Evolutionary conservation across 2,797 vertebrate species (phyloP).

Genomic region (Toxotes lorentzi): DNA sequence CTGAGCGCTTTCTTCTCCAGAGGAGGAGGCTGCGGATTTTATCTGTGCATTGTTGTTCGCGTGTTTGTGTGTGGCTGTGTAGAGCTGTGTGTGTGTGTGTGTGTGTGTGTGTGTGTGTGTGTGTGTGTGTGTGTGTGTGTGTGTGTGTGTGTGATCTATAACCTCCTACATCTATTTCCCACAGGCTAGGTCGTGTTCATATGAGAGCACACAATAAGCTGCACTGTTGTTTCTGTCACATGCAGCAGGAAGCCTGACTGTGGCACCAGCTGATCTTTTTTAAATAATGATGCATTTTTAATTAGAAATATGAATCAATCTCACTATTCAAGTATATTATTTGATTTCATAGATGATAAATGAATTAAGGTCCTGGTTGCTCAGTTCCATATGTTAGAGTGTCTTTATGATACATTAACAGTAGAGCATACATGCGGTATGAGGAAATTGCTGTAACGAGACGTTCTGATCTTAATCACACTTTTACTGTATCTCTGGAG

Average conservation of each 20-base stretch:
- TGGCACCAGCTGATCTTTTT: slow-evolving; percentile 7
- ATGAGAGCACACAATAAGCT: slow-evolving; percentile 72
- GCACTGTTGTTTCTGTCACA: slow-evolving; percentile 78
- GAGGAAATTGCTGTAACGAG: background rate
- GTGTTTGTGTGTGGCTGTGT: slow-evolving; percentile 47
- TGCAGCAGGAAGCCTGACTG: slow-evolving; percentile 53
- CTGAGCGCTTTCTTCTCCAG: slow-evolving; percentile 62
- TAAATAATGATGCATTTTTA: too few species aligned
- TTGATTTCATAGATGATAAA: background rate
- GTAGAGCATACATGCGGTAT: background rate
- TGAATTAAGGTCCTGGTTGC: background rate
- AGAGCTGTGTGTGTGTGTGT: background rate
- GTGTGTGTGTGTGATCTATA: slow-evolving; percentile 52
- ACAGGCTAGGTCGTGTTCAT: slow-evolving; percentile 66
- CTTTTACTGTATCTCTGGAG: background rate
- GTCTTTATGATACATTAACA: background rate
- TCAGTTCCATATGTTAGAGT: background rate
- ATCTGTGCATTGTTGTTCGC: slow-evolving; percentile 66
- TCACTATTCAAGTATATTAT: background rate
- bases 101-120: slow-evolving; percentile 35
- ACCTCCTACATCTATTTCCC: slow-evolving; percentile 75
- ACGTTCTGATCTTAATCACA: background rate
- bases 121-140: slow-evolving; percentile 1
- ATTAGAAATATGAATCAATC: background rate
- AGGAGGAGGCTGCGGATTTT: slow-evolving; percentile 65